Conservation (phyloP, 2,113 vertebrate species). For the Bubo scandiacus region DNA sequence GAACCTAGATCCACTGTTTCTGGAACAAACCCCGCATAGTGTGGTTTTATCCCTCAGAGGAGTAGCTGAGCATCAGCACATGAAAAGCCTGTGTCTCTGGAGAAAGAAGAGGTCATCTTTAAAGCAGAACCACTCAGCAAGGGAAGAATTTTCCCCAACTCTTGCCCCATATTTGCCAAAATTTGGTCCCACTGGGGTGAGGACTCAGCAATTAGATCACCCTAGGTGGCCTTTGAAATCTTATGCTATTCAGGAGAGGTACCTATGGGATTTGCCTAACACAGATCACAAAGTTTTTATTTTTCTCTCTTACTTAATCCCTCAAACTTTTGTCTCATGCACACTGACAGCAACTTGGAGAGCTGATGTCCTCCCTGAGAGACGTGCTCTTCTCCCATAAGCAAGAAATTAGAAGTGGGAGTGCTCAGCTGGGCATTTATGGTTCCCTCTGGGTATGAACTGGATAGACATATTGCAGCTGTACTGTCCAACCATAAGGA, state of each 20-base stretch:
- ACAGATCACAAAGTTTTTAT: not conserved
- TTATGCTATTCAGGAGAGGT: not conserved
- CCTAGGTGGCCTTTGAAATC: not conserved
- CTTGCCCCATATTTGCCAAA: not conserved
- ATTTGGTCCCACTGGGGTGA: not conserved
- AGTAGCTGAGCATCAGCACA: not conserved
- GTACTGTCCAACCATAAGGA: not conserved
- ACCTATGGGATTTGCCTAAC: not conserved
- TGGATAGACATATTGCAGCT: not conserved
- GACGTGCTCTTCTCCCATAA: not conserved
- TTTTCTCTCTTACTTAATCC: not conserved
- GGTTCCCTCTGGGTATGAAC: constrained; percentile 14
- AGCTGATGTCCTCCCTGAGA: not conserved
- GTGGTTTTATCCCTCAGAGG: not conserved
- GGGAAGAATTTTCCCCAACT: not conserved
- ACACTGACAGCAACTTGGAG: not conserved
- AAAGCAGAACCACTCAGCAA: not conserved
- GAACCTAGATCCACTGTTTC: not conserved
- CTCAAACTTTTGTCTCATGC: not conserved
- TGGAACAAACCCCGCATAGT: not conserved
- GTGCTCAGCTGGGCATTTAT: not conserved
- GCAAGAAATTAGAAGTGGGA: not conserved
- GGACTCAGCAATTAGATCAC: not conserved
- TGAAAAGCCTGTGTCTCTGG: not conserved
- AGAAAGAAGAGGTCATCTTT: not conserved